phyloP scores from a whole-genome alignment of 2,113 vertebrate species.

The Casuarius casuarius region DNA sequence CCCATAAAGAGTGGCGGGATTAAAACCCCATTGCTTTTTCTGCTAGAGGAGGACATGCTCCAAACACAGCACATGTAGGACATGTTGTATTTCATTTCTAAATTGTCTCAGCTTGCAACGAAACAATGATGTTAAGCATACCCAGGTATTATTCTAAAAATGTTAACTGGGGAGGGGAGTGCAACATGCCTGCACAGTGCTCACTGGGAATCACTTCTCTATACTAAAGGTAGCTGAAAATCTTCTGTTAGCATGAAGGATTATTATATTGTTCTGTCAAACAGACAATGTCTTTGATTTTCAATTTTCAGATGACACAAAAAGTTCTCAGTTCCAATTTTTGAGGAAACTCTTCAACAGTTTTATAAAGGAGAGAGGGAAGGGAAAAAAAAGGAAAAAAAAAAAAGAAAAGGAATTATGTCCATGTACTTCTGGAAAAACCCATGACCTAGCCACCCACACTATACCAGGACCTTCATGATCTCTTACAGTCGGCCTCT shows the following conservation, averaged over 20 bases:
- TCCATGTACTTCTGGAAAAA: background rate
- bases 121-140: background rate
- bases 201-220: background rate
- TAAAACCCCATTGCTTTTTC: background rate
- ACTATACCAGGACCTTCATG: background rate
- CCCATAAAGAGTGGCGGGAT: background rate
- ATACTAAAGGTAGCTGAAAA: background rate
- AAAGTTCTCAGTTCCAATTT: background rate
- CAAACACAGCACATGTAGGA: background rate
- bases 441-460: background rate
- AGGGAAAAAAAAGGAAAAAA: background rate
- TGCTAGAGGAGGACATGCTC: background rate
- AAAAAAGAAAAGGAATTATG: background rate
- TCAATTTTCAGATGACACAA: background rate
- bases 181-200: background rate
- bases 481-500: background rate
- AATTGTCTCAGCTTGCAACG: background rate
- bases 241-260: background rate
- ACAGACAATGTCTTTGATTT: background rate
- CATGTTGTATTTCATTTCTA: background rate
- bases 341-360: background rate
- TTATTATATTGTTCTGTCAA: background rate
- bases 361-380: background rate
- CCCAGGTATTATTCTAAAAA: background rate
- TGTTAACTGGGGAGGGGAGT: background rate